Evolutionary conservation across 2,888 invertebrate genomes (phyloP).

Genomic region (Cynaeus angustus): DNA sequence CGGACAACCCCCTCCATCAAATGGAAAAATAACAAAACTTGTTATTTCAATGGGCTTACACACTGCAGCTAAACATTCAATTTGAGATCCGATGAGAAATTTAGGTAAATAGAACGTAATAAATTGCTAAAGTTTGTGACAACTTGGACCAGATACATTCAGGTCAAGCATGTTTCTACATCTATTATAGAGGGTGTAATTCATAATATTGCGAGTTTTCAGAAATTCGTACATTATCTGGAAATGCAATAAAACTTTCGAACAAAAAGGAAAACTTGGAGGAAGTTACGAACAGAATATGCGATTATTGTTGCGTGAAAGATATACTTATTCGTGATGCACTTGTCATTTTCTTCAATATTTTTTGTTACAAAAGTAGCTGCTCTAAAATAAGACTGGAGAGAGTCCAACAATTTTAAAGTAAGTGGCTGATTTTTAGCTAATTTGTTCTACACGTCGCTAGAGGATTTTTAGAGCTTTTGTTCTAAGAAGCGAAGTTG

Average conservation of each 20-base stretch:
- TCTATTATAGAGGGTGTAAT: background rate
- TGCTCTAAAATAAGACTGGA: slow-evolving; percentile 25
- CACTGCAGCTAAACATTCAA: slow-evolving; percentile 9
- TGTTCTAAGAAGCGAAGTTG: slow-evolving; percentile 11
- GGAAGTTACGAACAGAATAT: background rate
- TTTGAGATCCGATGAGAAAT: slow-evolving; percentile 2
- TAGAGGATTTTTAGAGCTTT: slow-evolving; percentile 26
- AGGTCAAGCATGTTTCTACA: slow-evolving; percentile 4
- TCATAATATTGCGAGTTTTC: background rate
- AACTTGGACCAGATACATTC: background rate
- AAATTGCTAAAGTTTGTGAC: background rate
- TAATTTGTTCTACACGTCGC: slow-evolving; percentile 12
- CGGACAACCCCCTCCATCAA: slow-evolving; percentile 1
- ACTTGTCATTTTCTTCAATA: slow-evolving; percentile 1
- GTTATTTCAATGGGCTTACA: background rate
- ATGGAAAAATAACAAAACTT: slow-evolving; percentile 23
- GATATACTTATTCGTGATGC: too few relatives aligned
- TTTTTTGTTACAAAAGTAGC: slow-evolving; percentile 25
- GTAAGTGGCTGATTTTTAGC: slow-evolving; percentile 11
- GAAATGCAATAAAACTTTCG: background rate
- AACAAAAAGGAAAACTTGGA: background rate
- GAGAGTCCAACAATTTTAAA: slow-evolving; percentile 10
- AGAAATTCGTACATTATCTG: background rate
- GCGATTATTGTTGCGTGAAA: background rate
- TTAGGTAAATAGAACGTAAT: slow-evolving; percentile 6